Conservation (phyloP, 2,888 invertebrate genomes). For the Protonemura montana region DNA sequence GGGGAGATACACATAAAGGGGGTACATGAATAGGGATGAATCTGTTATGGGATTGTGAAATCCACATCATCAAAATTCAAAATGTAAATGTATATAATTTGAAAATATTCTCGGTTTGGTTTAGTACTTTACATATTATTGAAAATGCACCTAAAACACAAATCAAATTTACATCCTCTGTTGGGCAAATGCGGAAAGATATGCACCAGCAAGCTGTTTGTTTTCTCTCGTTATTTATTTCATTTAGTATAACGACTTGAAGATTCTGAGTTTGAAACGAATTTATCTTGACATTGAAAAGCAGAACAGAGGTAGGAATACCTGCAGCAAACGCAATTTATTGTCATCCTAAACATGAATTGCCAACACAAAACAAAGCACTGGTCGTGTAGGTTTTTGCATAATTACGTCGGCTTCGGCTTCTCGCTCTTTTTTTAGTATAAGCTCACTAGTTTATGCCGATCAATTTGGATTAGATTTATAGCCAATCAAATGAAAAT, state of each 20-base stretch:
- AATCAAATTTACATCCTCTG: conserved; percentile 19
- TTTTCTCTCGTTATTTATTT: background rate
- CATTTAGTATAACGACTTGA: background rate
- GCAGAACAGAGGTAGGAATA: no score
- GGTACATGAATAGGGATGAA: conserved; percentile 41
- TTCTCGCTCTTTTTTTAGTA: background rate
- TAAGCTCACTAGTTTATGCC: background rate
- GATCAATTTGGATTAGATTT: background rate
- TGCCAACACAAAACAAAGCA: background rate
- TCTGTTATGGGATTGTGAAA: conserved; percentile 44
- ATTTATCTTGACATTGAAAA: background rate
- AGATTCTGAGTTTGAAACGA: background rate
- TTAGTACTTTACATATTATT: background rate
- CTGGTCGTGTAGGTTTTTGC: background rate
- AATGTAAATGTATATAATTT: conserved; percentile 14
- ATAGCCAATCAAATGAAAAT: background rate
- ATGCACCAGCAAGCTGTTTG: background rate
- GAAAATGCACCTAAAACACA: background rate
- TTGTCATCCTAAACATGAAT: background rate
- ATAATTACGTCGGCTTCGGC: background rate
- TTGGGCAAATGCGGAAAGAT: background rate
- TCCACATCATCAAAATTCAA: conserved; percentile 31
- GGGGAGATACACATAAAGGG: conserved; percentile 15
- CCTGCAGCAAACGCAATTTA: background rate
- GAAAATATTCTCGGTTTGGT: background rate